Conservation (phyloP, 2,888 invertebrate genomes). For the Nemurella pictetii region DNA sequence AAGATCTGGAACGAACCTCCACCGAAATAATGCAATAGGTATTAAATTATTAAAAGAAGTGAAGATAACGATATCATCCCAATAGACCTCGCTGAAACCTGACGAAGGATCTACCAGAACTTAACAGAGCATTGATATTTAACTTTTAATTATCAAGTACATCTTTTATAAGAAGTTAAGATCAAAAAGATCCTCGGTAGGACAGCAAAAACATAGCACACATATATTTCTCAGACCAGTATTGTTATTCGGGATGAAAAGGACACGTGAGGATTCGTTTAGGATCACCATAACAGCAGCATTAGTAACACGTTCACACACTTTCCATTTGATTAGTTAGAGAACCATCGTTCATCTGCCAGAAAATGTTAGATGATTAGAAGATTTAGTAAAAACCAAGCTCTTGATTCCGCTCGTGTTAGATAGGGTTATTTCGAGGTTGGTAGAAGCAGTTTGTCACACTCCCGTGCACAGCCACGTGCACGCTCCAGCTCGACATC, state of each 20-base stretch:
- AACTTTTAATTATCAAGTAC: too few species aligned
- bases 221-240: not conserved
- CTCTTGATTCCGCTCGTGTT: conserved; percentile 14
- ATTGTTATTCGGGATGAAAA: not conserved
- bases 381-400: not conserved
- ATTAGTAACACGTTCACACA: not conserved
- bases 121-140: too few species aligned
- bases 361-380: conserved; percentile 21
- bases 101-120: not conserved
- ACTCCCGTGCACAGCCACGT: not conserved
- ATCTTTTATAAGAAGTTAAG: too few species aligned
- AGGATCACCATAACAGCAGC: conserved; percentile 4
- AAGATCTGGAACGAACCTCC: not conserved
- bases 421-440: conserved; percentile 9
- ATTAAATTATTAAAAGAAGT: not conserved
- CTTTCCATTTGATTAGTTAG: conserved; percentile 1
- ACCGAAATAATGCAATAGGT: not conserved
- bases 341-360: not conserved
- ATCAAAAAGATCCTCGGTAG: too few species aligned
- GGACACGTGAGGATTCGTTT: not conserved
- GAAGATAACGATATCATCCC: not conserved
- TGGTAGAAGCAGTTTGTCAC: not conserved
- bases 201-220: not conserved
- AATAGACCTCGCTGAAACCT: not conserved
- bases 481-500: not conserved